Evolutionary conservation across 2,797 vertebrate species (phyloP), one percentile per base, ranked within the genome.

Genomic region (Sarcophilus harrisii): DNA sequence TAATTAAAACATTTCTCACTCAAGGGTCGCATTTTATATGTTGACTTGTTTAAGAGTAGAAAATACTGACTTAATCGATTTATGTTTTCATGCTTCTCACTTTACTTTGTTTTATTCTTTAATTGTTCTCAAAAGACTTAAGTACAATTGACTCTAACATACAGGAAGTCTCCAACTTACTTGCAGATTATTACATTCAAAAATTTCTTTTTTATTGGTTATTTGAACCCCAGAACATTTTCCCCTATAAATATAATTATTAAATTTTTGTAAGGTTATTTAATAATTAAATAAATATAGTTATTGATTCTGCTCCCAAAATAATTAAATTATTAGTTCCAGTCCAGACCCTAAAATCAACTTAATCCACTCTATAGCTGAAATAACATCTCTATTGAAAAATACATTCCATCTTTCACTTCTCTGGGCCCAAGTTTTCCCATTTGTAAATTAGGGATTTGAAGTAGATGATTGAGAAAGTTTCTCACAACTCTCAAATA

Each of bases 1-100:
- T 89, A 92, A 87, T 24, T 32, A 93, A 95, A 93, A 90, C 59
- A 66, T 57, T 91, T 91, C 54, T 92, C 54, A 28, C n/a, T 57
- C 49, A 90, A 21, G 29, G 49, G 54, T 55, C 1, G 0, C 30
- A 54, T 90, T 90, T 57, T 90, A 28, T 6, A 93, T 55, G 45
- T 8, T 27, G 54, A 29, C 27, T 29, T n/a, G 13, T 24, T 45
- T 30, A 21, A 30, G 92, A 57, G 30, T 14, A 24, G 12, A n/a
- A 32, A 57, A 87, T 38, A 45, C 13, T 90, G 58, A 54, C 0
- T 0, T 38, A 55, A 49, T 29, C 29, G 3, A 32, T 45, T 21
- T 24, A 30, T 54, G 32, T 52, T 91, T 54, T 54, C 55, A 4
- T 0, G 89, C 49, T n/a, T 14, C 24, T 57, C 27, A 4, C 3